Conservation (phyloP, 2,888 invertebrate genomes). For the Cryptophagus acutangulus region DNA sequence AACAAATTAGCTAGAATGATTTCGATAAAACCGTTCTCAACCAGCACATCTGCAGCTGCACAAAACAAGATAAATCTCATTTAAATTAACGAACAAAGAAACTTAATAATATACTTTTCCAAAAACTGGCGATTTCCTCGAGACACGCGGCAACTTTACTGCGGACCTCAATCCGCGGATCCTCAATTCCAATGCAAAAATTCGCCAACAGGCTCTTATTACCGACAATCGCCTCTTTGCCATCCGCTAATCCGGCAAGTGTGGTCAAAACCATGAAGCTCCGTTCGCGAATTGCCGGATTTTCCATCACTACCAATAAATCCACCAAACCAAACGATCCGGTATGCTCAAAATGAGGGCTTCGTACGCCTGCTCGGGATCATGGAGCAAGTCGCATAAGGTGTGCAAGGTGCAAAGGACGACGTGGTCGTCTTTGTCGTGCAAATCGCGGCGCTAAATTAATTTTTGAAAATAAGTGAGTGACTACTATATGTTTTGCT, state of each 20-base stretch:
- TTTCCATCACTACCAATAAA: constrained; percentile 33
- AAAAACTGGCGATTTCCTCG: constrained; percentile 42
- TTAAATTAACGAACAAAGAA: constrained; percentile 6
- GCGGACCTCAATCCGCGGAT: constrained; percentile 40
- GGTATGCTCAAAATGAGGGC: constrained; percentile 45
- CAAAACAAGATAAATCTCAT: constrained; percentile 10
- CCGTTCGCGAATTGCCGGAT: constrained; percentile 42
- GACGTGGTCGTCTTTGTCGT: constrained; percentile 36
- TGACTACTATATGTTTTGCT: background rate
- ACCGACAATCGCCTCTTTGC: constrained; percentile 43
- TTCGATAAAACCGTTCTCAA: constrained; percentile 41
- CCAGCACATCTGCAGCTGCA: constrained; percentile 45
- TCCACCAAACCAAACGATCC: constrained; percentile 45
- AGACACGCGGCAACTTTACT: constrained; percentile 43
- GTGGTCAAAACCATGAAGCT: constrained; percentile 41
- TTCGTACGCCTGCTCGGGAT: constrained; percentile 48
- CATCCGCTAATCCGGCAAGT: constrained; percentile 43
- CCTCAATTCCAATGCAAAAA: constrained; percentile 38
- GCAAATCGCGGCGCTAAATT: constrained; percentile 45
- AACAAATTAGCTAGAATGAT: constrained; percentile 36
- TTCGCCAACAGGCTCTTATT: constrained; percentile 40
- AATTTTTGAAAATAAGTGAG: background rate
- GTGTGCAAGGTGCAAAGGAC: constrained; percentile 47
- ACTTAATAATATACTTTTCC: constrained; percentile 33
- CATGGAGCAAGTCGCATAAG: constrained; percentile 45